Percentiles rank a stretch among this genome's conserved stretches.
Evolutionary conservation across 1,140 invertebrate species (phyloP).

Genomic region (Neodiprion virginianus): DNA sequence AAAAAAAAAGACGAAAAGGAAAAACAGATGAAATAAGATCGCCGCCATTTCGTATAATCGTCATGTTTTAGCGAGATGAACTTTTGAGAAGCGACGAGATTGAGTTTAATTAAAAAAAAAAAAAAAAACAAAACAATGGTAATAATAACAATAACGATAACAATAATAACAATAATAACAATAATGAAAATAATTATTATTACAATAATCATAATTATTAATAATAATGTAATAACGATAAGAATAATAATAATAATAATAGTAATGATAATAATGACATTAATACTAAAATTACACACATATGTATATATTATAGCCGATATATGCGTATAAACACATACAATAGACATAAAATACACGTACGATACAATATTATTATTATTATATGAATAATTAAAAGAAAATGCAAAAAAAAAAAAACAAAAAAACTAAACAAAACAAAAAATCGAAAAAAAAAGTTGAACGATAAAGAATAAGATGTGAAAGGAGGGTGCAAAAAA

Average conservation of each 20-base stretch:
- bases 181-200: conserved; percentile 16
- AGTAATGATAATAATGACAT: too few species aligned
- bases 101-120: too few species aligned
- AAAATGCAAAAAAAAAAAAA: not conserved
- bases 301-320: too few species aligned
- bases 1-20: conserved; percentile 24
- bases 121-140: conserved; percentile 8
- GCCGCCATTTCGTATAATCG: not conserved
- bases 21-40: conserved; percentile 25
- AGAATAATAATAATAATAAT: conserved; percentile 18
- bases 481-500: conserved; percentile 22
- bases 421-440: not conserved
- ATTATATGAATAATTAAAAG: too few species aligned
- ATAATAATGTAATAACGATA: conserved; percentile 10
- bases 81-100: conserved; percentile 15
- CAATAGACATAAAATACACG: too few species aligned
- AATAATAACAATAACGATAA: conserved; percentile 1
- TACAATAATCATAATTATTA: conserved; percentile 21
- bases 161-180: not conserved
- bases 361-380: too few species aligned
- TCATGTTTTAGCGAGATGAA: conserved; percentile 19
- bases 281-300: too few species aligned
- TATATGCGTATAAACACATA: too few species aligned
- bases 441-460: conserved; percentile 11
- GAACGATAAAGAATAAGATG: conserved; percentile 16